phyloP scores from a whole-genome alignment of 1,140 invertebrate species.

The Diabrotica virgifera region DNA sequence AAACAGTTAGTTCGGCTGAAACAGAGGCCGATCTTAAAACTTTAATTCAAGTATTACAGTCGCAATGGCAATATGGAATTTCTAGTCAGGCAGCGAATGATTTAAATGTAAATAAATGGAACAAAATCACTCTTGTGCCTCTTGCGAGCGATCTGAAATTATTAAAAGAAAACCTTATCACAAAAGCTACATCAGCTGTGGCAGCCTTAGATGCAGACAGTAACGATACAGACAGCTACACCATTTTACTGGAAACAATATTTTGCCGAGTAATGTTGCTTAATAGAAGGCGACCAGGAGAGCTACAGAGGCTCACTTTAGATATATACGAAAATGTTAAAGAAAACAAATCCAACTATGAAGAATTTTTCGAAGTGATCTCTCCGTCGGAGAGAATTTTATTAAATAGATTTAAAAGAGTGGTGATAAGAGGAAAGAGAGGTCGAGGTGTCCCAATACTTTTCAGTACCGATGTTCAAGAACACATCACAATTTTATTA shows the following conservation, averaged over 20 bases:
- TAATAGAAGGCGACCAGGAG: conserved; percentile 34
- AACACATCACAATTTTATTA: conserved; percentile 17
- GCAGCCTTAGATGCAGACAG: too few relatives aligned
- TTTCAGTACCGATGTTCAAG: conserved; percentile 21
- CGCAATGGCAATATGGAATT: conserved; percentile 43
- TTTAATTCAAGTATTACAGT: conserved; percentile 37
- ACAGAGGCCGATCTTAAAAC: conserved; percentile 38
- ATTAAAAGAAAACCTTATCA: conserved; percentile 31
- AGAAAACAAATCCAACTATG: conserved; percentile 16
- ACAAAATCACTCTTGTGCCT: conserved; percentile 35
- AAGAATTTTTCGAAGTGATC: conserved; percentile 29
- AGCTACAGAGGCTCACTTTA: conserved; percentile 27
- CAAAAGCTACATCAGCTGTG: too few relatives aligned
- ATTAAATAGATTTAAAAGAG: conserved; percentile 20
- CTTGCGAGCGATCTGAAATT: conserved; percentile 34
- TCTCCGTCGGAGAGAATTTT: conserved; percentile 23
- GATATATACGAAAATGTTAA: conserved; percentile 4
- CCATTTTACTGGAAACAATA: conserved; percentile 32
- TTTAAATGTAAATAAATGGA: conserved; percentile 34
- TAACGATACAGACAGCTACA: conserved; percentile 13
- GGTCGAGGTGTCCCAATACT: conserved; percentile 22
- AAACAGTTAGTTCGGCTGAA: conserved; percentile 25
- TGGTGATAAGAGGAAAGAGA: conserved; percentile 25
- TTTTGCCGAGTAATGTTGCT: conserved; percentile 36
- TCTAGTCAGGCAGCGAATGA: conserved; percentile 35